Conservation (phyloP, 2,113 vertebrate species). For the Ramphastos sulfuratus region DNA sequence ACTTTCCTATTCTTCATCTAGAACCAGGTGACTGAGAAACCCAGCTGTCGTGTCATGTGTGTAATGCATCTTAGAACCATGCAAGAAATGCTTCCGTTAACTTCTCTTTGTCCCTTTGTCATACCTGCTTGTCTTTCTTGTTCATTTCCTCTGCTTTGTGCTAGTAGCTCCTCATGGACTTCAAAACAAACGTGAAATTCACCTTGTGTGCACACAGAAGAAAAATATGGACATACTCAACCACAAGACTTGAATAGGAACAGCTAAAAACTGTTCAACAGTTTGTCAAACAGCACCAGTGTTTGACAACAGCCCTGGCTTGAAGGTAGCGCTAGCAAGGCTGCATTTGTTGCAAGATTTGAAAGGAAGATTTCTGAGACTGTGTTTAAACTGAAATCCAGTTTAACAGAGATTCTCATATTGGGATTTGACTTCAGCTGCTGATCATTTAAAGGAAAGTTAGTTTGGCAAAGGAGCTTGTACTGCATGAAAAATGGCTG, state of each 20-base stretch:
- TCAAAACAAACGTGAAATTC: conserved; percentile 8
- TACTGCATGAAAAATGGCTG: neutral
- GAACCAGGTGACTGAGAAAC: conserved; percentile 89
- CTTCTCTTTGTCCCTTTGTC: conserved; percentile 34
- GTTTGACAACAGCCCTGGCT: neutral
- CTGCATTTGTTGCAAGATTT: neutral
- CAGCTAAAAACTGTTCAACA: neutral
- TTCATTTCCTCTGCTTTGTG: conserved; percentile 68
- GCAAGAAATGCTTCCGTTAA: conserved; percentile 57
- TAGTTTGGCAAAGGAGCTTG: neutral
- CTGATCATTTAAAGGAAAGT: neutral
- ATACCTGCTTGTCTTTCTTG: conserved; percentile 60
- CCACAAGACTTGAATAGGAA: neutral
- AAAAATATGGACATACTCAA: neutral
- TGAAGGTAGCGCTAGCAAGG: neutral
- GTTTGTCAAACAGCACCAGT: no score
- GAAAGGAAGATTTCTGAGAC: neutral
- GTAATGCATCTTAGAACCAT: conserved; percentile 65
- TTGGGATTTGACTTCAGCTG: neutral
- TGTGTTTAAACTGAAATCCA: neutral
- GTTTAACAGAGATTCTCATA: neutral
- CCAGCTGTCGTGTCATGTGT: conserved; percentile 57
- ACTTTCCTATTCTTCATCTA: conserved; percentile 86
- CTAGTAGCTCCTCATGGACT: conserved; percentile 52
- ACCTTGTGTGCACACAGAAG: neutral